Base-by-base conservation (phyloP, 2,888 invertebrate genomes). In the Loripinus fragilis region DNA sequence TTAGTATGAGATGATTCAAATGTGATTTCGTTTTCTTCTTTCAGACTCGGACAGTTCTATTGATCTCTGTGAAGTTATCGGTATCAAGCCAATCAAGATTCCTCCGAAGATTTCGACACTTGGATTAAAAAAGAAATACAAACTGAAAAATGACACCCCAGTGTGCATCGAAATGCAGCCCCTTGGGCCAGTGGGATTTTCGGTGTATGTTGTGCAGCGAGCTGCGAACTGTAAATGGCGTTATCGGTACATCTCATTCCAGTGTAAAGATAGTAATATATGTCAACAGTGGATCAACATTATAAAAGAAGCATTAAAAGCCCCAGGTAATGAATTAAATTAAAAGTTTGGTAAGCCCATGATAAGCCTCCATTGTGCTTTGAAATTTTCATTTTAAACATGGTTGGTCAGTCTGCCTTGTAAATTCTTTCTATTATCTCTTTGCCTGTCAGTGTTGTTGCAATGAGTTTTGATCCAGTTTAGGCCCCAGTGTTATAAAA, bases 221-320 rank as follows among this genome's bases (percentile, higher is more conserved):
- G 76, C 83, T 0, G 81, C 88, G 33, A 89, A 88, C 69, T 90
- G 91, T 73, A 85, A 88, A 66, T 93, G 93, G 93, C 86, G 90
- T 64, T 85, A 88, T 55, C 86, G 90, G 55, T 86, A 86, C 48
- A 78, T 91, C 5, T 86, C 86, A 30, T 92, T 93, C 76, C 85
- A 85, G 50, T 89, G 90, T 71, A 86, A 84, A 35, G 92, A 92
- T 68, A 86, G 86, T 67, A 77, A 75, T n/a, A 83, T 94, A 94
- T 88, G 90, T 71, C 88, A 90, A 65, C 88, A 89, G 33, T 92
- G 92, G 92, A 87, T 92, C 25, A 89, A 88, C 5, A 88, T 87
- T 48, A 90, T 93, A 45, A 86, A 88, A 28, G 90, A 91, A n/a
- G 87, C 90, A 7, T 86, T 93, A n/a, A 86, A 85, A 71, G 88